Conservation (phyloP, 2,888 invertebrate genomes). For the Julus scanicus region DNA sequence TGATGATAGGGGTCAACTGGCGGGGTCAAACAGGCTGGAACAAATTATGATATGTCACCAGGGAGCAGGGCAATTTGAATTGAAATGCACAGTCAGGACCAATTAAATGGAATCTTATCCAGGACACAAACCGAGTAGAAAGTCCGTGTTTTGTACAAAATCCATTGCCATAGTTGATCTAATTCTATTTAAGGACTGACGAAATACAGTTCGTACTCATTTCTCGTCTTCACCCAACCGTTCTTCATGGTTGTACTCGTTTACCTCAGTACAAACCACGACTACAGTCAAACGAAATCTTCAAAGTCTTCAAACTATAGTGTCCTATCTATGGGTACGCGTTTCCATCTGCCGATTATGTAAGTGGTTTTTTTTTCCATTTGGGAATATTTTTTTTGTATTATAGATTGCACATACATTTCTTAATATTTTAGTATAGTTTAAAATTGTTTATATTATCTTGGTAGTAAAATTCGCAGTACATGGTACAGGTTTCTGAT, state of each 20-base stretch:
- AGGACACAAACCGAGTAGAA: conserved; percentile 19
- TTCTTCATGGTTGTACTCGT: no score
- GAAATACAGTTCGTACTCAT: neutral
- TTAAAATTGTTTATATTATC: no score
- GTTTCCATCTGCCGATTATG: neutral
- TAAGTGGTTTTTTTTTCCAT: neutral
- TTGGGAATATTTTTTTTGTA: no score
- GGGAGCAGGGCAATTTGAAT: neutral
- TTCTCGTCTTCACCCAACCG: neutral
- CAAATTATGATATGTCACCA: neutral
- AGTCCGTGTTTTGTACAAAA: conserved; percentile 10
- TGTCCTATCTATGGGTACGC: neutral
- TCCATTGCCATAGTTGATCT: neutral
- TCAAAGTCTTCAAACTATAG: neutral
- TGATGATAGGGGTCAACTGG: conserved; percentile 17
- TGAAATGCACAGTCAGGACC: conserved; percentile 7
- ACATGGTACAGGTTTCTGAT: neutral
- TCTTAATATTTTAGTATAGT: no score
- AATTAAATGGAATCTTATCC: conserved; percentile 11
- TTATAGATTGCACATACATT: no score
- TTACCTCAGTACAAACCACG: neutral
- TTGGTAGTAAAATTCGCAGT: no score
- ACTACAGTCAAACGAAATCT: neutral
- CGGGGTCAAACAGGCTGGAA: neutral
- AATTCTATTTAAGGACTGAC: neutral